Conservation (phyloP, 2,888 invertebrate species). For the Amblyjoppa proteus region DNA sequence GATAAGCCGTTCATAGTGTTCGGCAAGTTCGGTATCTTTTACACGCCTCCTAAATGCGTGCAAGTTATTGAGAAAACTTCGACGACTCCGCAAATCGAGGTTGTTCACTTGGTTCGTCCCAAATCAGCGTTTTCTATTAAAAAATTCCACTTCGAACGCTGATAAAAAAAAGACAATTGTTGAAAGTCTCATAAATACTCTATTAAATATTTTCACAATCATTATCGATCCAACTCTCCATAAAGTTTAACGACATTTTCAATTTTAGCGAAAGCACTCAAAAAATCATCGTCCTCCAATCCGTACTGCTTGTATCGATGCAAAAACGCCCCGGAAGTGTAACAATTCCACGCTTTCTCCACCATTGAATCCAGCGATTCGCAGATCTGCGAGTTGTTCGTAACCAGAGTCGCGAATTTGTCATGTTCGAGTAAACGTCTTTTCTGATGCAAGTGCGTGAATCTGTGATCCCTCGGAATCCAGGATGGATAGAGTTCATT, state of each 20-base stretch:
- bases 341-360: slow-evolving; percentile 85
- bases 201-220: slow-evolving; percentile 46
- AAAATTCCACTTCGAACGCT: neutral
- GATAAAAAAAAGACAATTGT: neutral
- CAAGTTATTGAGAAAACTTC: too few relatives aligned
- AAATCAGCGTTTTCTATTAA: too few relatives aligned
- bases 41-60: too few relatives aligned
- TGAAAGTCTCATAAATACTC: neutral
- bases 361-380: slow-evolving; percentile 83
- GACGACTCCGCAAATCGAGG: too few relatives aligned
- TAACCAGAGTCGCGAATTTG: slow-evolving; percentile 84
- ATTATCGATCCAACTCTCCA: slow-evolving; percentile 77
- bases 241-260: slow-evolving; percentile 85
- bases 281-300: slow-evolving; percentile 85
- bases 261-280: slow-evolving; percentile 85
- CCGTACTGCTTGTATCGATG: slow-evolving; percentile 86
- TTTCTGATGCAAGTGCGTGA: slow-evolving; percentile 83
- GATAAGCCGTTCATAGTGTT: neutral
- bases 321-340: slow-evolving; percentile 85
- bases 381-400: slow-evolving; percentile 85
- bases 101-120: too few relatives aligned
- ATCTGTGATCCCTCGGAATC: slow-evolving; percentile 79
- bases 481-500: slow-evolving; percentile 83
- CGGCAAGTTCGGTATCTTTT: neutral
- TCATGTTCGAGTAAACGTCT: slow-evolving; percentile 83